phyloP scores from a whole-genome alignment of 2,888 invertebrate genomes.

The Lasioglossum vierecki region DNA sequence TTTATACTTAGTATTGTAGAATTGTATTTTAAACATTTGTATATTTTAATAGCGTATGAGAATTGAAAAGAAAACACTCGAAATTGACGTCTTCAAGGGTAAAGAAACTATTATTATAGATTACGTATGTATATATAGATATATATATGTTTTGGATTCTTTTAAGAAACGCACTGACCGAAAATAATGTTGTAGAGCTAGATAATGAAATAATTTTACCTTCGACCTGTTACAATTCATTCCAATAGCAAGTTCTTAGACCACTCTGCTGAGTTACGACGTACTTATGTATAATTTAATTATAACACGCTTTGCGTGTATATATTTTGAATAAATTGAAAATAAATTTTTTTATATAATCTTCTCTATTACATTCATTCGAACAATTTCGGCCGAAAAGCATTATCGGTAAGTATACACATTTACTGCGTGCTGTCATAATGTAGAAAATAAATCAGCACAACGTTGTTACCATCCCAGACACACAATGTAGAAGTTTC shows the following conservation, averaged over 20 bases:
- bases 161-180: background rate
- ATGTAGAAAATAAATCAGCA: conserved; percentile 15
- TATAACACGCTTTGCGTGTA: background rate
- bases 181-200: background rate
- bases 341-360: background rate
- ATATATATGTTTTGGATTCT: background rate
- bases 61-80: background rate
- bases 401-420: background rate
- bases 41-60: background rate
- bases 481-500: conserved; percentile 4
- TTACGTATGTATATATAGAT: background rate
- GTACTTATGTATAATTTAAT: background rate
- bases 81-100: background rate
- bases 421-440: background rate
- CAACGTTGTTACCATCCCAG: conserved; percentile 3
- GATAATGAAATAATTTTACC: background rate
- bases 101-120: background rate
- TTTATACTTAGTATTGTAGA: background rate
- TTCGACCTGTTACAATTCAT: conserved; percentile 12
- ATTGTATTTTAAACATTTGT: conserved; percentile 2
- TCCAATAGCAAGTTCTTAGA: background rate
- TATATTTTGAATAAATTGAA: background rate
- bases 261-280: background rate
- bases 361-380: background rate
- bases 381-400: background rate